Evolutionary conservation across 2,888 invertebrate genomes (phyloP), one percentile per base, ranked within the genome.

Genomic region (Pinctada fucata): DNA sequence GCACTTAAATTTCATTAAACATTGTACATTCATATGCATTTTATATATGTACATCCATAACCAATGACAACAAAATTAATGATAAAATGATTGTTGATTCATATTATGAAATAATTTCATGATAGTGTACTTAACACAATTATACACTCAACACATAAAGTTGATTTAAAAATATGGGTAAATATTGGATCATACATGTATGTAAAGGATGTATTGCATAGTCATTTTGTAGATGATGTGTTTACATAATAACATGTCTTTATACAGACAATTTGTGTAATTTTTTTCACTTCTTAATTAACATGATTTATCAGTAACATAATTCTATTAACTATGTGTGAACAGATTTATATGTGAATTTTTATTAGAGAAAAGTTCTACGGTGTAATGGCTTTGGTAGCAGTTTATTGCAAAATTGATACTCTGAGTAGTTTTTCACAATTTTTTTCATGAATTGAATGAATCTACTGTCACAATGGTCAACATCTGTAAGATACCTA

Each of bases 71-170:
- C 58, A 58, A 58, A 31, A 31, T 31, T 31, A 31, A 58, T 58
- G 58, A 58, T 58, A 13, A 58, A 58, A 58, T 6, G 13, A 58
- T 58, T 58, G 58, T 58, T 58, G 58, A 58, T 58, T 58, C 58
- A 58, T 58, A 58, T 13, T 58, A 58, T 58, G 58, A 58, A 58
- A 10, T 58, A 58, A 31, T 31, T 58, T 58, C 58, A 58, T 58
- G 58, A 58, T 13, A 58, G 58, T 58, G 58, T 58, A 58, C 13
- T 58, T 58, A 10, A 58, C 58, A 58, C 58, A 58, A 58, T 6
- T 58, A 58, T 10, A 58, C 58, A 58, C 58, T 58, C 58, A 58
- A 58, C 58, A 58, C 58, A 58, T 58, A 58, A 58, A 10, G 58
- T 58, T 58, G 8, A 58, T 58, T 58, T 58, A 58, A 58, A 31